Evolutionary conservation across 2,888 invertebrate genomes (phyloP).

Genomic region (Dysmachus trigonus): DNA sequence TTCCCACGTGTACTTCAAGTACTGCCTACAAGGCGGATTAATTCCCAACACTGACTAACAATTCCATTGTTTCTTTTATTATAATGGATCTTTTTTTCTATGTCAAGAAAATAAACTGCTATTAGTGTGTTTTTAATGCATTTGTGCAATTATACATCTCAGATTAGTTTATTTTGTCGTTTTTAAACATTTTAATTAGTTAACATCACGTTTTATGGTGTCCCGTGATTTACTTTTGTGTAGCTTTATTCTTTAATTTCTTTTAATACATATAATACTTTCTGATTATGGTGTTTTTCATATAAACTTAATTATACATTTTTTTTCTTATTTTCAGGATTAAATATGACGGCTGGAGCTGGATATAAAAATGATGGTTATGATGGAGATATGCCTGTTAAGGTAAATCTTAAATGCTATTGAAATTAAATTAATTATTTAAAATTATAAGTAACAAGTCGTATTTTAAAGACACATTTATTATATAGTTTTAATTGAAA

Average conservation of each 20-base stretch:
- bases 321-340: constrained; percentile 2
- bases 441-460: no score
- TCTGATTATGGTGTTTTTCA: neutral
- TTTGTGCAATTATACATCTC: neutral
- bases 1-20: neutral
- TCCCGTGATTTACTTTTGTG: neutral
- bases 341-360: constrained; percentile 51
- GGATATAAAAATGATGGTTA: constrained; percentile 62
- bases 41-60: neutral
- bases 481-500: no score
- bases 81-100: neutral
- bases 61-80: constrained; percentile 22
- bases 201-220: neutral
- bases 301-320: neutral
- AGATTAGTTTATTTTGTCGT: neutral
- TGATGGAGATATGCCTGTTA: constrained; percentile 63
- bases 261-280: neutral
- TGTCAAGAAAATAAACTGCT: constrained; percentile 18
- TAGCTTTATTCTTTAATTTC: neutral
- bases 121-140: neutral
- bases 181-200: neutral
- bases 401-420: constrained; percentile 53
- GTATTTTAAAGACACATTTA: no score
- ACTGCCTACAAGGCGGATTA: neutral
- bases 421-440: no score